Evolutionary conservation across 2,888 invertebrate species (phyloP).

Genomic region (Amphipoea oculea): DNA sequence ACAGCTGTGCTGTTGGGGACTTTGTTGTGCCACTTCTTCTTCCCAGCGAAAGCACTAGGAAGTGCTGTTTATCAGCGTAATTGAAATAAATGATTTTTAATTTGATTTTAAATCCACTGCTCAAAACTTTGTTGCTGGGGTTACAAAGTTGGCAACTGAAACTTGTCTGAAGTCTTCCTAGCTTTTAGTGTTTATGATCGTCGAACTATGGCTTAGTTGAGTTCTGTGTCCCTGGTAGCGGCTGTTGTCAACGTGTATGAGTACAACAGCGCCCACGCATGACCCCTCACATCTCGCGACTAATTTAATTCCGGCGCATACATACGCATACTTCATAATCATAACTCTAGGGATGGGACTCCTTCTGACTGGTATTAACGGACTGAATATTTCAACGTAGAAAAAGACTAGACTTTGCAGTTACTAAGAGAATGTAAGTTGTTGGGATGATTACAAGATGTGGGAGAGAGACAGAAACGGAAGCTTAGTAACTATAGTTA

Average conservation of each 20-base stretch:
- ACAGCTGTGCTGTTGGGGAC: too few relatives aligned
- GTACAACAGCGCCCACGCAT: conserved; percentile 74
- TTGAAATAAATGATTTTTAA: too few relatives aligned
- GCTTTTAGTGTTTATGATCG: neutral
- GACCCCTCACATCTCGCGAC: conserved; percentile 72
- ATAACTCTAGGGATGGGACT: conserved; percentile 69
- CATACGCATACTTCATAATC: conserved; percentile 71
- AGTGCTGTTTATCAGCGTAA: too few relatives aligned
- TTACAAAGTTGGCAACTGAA: neutral
- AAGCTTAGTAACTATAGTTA: neutral
- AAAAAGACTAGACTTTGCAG: neutral
- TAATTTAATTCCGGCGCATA: conserved; percentile 83
- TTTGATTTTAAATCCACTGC: neutral
- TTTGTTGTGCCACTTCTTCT: too few relatives aligned
- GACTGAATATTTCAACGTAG: neutral
- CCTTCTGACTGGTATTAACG: neutral
- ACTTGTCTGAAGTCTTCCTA: neutral
- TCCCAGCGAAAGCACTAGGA: too few relatives aligned
- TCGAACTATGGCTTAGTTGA: neutral
- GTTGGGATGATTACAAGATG: neutral
- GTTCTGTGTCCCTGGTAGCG: neutral
- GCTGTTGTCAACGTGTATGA: conserved; percentile 38
- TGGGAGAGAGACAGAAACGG: neutral
- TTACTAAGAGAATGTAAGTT: neutral
- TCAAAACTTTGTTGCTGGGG: neutral